phyloP scores from a whole-genome alignment of 2,888 invertebrate species.

The Torymus aiolomorphi region DNA sequence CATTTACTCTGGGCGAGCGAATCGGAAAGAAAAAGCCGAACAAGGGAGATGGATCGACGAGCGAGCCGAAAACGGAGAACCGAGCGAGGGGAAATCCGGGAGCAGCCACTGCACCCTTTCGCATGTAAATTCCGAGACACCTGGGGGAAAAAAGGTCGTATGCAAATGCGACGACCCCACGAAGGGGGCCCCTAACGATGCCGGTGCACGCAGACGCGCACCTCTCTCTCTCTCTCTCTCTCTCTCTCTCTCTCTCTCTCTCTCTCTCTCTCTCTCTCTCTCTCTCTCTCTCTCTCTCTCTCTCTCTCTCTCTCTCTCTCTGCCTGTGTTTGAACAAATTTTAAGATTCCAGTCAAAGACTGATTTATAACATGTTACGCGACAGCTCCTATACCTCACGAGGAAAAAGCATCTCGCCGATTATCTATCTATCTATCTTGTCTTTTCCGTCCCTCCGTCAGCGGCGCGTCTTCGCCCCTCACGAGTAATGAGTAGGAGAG shows the following conservation, averaged over 20 bases:
- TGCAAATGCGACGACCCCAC: conserved; percentile 68
- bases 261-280: conserved; percentile 7
- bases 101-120: conserved; percentile 71
- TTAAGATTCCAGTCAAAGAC: conserved; percentile 33
- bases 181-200: conserved; percentile 9
- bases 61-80: conserved; percentile 33
- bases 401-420: neutral
- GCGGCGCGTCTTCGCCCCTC: neutral
- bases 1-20: conserved; percentile 21
- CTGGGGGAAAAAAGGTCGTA: conserved; percentile 69
- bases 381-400: neutral
- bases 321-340: conserved; percentile 31
- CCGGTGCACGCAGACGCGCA: neutral
- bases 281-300: conserved; percentile 7
- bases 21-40: conserved; percentile 43
- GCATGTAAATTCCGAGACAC: conserved; percentile 75
- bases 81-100: conserved; percentile 62
- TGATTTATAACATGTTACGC: conserved; percentile 43
- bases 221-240: conserved; percentile 8
- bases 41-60: conserved; percentile 41
- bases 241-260: conserved; percentile 10
- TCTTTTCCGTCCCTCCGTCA: neutral
- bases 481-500: conserved; percentile 29
- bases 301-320: conserved; percentile 1
- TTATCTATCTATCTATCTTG: conserved; percentile 5